These are phyloP conservation scores for Melanotaenia maccullochi DNA, from an alignment of 2,797 vertebrate genomes.

Conservation along the genomic window DNA sequence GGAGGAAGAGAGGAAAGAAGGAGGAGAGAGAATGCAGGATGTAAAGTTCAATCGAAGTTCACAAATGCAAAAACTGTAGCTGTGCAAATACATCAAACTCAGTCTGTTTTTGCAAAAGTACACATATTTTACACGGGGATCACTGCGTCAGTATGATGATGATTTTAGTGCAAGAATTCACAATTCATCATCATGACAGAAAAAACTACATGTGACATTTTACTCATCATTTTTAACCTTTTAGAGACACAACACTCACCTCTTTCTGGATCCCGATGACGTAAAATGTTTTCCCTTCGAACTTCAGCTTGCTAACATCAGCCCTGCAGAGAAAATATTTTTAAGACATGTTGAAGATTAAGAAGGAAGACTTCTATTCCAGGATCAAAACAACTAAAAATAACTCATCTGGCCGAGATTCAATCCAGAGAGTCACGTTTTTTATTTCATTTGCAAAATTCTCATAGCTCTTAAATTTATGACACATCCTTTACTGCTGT, in stretches of 20 bases:
- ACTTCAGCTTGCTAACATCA: slow-evolving; percentile 97
- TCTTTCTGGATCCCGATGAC: slow-evolving; percentile 95
- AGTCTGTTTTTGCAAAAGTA: slow-evolving; percentile 12
- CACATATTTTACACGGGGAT: slow-evolving; percentile 25
- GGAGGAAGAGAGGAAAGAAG: slow-evolving; percentile 15
- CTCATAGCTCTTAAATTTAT: neutral
- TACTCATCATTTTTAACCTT: slow-evolving; percentile 18
- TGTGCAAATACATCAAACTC: slow-evolving; percentile 23
- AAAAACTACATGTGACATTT: slow-evolving; percentile 19
- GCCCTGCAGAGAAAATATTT: slow-evolving; percentile 77
- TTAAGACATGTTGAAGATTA: neutral
- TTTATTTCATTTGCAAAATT: neutral
- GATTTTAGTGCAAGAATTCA: slow-evolving; percentile 13
- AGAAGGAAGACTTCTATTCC: neutral
- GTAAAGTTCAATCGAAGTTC: slow-evolving; percentile 16
- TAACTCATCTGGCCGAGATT: neutral
- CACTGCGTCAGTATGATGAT: slow-evolving; percentile 27
- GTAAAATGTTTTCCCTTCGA: slow-evolving; percentile 98
- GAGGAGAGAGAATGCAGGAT: slow-evolving; percentile 30
- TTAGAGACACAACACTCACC: slow-evolving; percentile 77
- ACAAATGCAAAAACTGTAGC: slow-evolving; percentile 14
- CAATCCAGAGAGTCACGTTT: neutral
- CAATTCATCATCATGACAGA: slow-evolving; percentile 25
- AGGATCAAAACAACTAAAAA: neutral
- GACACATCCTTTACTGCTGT: neutral